These are phyloP conservation scores for Falco columbarius DNA, from an alignment of 2,797 vertebrate species.

Conservation along the genomic window DNA sequence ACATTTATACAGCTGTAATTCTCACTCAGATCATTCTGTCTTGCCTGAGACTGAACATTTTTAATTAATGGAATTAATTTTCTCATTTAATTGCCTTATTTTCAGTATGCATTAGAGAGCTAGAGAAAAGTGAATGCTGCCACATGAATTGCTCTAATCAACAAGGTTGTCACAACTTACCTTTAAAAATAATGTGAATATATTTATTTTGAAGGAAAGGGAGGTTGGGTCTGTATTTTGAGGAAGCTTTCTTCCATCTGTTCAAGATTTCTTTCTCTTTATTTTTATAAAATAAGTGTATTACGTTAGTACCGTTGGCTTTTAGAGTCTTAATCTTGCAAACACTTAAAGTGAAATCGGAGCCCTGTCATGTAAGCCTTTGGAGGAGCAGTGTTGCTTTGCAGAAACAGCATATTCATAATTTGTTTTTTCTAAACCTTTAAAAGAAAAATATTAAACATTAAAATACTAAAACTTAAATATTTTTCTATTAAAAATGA, in stretches of 20 bases:
- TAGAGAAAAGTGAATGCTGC: conserved; percentile 44
- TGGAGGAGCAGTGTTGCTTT: neutral
- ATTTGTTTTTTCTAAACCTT: neutral
- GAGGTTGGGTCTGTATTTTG: neutral
- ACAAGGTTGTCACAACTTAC: conserved; percentile 68
- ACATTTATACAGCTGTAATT: conserved; percentile 35
- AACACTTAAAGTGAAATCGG: neutral
- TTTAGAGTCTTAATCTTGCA: conserved; percentile 15
- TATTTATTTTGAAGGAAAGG: conserved; percentile 48
- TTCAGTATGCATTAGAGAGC: conserved; percentile 56
- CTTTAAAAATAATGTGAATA: conserved; percentile 63
- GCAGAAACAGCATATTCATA: neutral
- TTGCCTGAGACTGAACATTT: conserved; percentile 60
- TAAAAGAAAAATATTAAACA: neutral
- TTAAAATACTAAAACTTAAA: neutral
- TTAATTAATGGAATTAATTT: conserved; percentile 71
- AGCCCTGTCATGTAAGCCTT: neutral
- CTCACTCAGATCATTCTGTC: conserved; percentile 17
- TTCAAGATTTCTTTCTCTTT: conserved; percentile 1
- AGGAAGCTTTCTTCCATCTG: neutral
- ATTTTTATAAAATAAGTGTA: neutral
- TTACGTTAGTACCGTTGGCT: neutral
- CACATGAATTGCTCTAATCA: conserved; percentile 69
- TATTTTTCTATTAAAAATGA: neutral
- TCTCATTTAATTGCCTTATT: conserved; percentile 66